Evolutionary conservation across 2,888 invertebrate genomes (phyloP), one percentile per base, ranked within the genome.

Genomic region (Mechanitis mazaeus): DNA sequence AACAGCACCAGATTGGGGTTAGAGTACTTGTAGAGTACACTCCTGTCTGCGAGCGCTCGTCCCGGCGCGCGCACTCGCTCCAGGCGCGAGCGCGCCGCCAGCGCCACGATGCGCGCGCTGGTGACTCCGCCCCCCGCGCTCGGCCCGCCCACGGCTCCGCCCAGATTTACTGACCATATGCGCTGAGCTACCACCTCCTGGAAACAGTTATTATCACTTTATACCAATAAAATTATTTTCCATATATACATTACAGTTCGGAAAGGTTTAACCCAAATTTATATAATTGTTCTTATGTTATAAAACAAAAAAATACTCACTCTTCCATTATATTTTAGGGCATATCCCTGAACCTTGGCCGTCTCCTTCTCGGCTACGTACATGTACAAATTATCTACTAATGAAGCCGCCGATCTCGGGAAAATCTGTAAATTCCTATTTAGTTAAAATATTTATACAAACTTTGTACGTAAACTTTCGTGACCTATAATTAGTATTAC

Each of bases 21-120:
- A 71, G 96, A 93, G 84, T 99, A 99, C 87, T 99, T 99, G 91
- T 99, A 99, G 46, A 99, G 93, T 59, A 99, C 99, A 72, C 97
- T 97, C 67, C 99, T 93, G 90, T 99, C 99, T 45, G 95, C 95
- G 69, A 99, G 90, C 57, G 98, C 98, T 69, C 97, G 93, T 33
- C 99, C 99, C 79, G 98, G 97, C 0, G 98, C 98, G 84, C 98
- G 98, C 20, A 97, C 96, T 64, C 93, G 91, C 87, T 96, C 96
- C 69, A 91, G 87, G 7, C 92, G 84, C 73, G 93, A 92, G 75
- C 95, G 94, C 42, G 91, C 90, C 59, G 92, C 93, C 6, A 93
- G 84, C 2, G 91, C 91, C 56, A 93, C 91, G 50, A 96, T 91
- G 71, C 91, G 91, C 95, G 94, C 42, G 91, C 90, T 58, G 92